Percentiles rank a stretch among this genome's conserved stretches.
Conservation (phyloP, 2,113 vertebrate genomes). For the Mustela lutreola region DNA sequence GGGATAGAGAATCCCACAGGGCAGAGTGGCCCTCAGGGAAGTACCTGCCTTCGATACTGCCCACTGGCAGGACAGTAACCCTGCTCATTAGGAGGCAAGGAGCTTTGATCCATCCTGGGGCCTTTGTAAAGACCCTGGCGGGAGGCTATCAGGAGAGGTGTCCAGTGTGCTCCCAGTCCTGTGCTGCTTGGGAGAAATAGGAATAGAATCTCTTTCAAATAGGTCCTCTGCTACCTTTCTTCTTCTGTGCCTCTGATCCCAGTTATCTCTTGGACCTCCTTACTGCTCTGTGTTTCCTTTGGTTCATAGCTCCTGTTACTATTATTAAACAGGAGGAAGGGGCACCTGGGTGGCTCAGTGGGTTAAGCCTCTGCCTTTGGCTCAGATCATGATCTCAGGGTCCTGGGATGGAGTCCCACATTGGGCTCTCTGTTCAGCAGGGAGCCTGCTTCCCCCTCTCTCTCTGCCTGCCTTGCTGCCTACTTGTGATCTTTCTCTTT, state of each 20-base stretch:
- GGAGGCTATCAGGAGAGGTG: accelerated
- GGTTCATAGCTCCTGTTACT: background rate
- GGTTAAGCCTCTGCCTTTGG: too few species aligned
- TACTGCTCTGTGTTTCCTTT: background rate
- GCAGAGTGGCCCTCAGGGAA: accelerated
- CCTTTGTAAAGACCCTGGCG: background rate
- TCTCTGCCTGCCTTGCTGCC: too few species aligned
- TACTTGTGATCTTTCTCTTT: too few species aligned
- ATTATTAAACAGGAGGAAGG: background rate
- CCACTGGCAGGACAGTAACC: background rate
- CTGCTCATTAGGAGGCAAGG: background rate
- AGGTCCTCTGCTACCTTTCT: background rate
- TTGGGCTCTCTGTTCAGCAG: too few species aligned
- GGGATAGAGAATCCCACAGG: background rate
- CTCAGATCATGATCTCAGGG: too few species aligned
- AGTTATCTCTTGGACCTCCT: background rate
- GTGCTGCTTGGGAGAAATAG: too few species aligned
- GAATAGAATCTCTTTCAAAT: background rate
- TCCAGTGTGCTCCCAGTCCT: background rate
- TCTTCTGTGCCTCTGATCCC: background rate
- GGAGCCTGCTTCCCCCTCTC: too few species aligned
- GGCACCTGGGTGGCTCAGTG: too few species aligned
- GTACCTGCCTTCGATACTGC: background rate
- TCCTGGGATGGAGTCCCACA: too few species aligned
- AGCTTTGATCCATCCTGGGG: background rate